A percentile compares a stretch with the other conserved stretches of the same genome.
Conservation (phyloP, 2,113 vertebrate genomes). For the Micronycteris hirsuta region DNA sequence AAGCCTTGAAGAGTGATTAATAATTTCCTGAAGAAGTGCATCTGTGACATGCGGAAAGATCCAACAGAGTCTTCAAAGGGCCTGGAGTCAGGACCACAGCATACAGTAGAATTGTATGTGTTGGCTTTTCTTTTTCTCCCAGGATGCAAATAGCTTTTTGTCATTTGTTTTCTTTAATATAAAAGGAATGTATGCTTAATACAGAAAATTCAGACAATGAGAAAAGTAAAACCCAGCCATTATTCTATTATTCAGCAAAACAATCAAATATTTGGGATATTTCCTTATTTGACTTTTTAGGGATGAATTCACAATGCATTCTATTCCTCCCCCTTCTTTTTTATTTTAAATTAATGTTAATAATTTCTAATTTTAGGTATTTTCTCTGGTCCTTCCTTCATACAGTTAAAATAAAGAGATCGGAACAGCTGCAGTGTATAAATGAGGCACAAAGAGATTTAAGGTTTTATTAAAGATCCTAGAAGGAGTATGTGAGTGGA, state of each 20-base stretch:
- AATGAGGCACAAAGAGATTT: neutral
- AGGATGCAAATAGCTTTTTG: neutral
- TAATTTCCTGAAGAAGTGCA: neutral
- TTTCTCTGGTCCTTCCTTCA: neutral
- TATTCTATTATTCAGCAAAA: neutral
- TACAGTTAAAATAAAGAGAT: neutral
- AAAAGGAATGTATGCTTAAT: neutral
- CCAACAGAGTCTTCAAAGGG: neutral
- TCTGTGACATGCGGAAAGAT: neutral
- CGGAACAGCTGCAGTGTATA: neutral
- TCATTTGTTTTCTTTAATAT: neutral
- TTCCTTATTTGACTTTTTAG: slow-evolving; percentile 13
- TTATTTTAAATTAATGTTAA: neutral
- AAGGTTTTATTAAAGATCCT: neutral
- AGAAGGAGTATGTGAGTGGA: neutral
- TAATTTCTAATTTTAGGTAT: neutral
- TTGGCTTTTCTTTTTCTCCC: slow-evolving; percentile 18
- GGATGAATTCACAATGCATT: neutral
- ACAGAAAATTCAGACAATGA: neutral
- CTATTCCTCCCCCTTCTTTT: neutral
- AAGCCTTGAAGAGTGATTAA: neutral
- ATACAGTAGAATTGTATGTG: neutral
- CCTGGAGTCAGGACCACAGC: neutral
- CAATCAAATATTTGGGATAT: neutral
- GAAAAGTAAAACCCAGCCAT: neutral